phyloP scores from a whole-genome alignment of 2,113 vertebrate genomes.

The Hyperopisus bebe region DNA sequence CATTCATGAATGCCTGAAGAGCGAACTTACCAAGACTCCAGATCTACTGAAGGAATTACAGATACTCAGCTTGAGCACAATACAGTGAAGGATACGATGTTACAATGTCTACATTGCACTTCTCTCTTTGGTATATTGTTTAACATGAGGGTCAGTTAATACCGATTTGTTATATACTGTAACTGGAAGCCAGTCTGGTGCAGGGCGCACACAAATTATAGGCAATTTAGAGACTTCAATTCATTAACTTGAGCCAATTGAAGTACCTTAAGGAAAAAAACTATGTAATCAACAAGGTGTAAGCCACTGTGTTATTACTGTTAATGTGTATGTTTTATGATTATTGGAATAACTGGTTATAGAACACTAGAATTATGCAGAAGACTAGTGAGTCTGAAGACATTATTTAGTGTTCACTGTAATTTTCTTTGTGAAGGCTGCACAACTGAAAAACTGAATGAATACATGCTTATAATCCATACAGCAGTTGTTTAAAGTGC shows the following conservation, averaged over 20 bases:
- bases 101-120: neutral
- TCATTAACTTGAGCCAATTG: neutral
- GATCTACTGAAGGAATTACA: constrained; percentile 1
- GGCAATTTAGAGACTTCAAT: neutral
- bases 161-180: neutral
- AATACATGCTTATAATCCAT: neutral
- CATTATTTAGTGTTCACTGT: neutral
- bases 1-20: constrained; percentile 1
- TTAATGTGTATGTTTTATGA: neutral
- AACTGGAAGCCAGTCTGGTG: neutral
- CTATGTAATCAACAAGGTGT: neutral
- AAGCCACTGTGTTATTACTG: neutral
- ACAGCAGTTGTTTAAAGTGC: neutral
- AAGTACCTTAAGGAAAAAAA: neutral
- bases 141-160: neutral
- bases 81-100: neutral
- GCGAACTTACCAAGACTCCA: constrained; percentile 6
- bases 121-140: neutral
- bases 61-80: neutral
- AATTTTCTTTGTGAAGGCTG: neutral
- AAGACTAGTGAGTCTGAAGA: neutral
- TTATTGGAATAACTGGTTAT: neutral
- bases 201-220: neutral
- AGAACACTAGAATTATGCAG: neutral
- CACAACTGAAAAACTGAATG: neutral